These are phyloP conservation scores for Ivindomyrus marchei DNA, from an alignment of 2,113 vertebrate genomes.

Conservation along the genomic window DNA sequence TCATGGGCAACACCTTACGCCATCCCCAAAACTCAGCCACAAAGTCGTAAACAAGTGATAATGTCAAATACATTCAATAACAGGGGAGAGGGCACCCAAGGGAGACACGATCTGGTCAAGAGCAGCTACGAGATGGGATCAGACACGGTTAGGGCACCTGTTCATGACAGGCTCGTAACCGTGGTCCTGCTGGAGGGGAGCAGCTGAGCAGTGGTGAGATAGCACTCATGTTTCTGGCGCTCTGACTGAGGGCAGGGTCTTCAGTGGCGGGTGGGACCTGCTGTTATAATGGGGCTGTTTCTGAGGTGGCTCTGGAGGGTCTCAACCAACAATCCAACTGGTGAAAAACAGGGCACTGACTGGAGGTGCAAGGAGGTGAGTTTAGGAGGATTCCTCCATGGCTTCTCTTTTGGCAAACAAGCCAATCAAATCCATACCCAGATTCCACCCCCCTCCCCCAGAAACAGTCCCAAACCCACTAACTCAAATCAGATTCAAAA, in stretches of 20 bases:
- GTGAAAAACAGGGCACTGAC: not conserved
- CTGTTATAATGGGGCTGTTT: not conserved
- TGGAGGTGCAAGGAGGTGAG: not conserved
- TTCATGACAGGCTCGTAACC: not conserved
- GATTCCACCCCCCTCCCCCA: not conserved
- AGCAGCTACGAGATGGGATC: not conserved
- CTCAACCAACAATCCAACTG: not conserved
- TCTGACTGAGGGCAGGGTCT: not conserved
- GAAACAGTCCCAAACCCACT: not conserved
- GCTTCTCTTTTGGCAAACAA: not conserved
- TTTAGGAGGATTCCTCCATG: not conserved
- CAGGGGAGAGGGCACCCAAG: not conserved
- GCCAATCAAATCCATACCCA: not conserved
- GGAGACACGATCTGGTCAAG: not conserved
- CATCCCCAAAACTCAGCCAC: not conserved
- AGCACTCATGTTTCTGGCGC: not conserved
- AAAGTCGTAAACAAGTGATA: not conserved
- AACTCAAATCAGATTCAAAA: not conserved
- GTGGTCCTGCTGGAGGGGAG: not conserved
- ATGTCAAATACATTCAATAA: conserved; percentile 1
- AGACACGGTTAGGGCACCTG: not conserved
- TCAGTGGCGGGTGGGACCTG: not conserved
- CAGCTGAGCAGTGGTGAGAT: not conserved
- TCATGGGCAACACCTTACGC: not conserved
- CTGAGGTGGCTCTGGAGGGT: not conserved